Conservation (phyloP, 2,797 vertebrate species). For the Danio choprae region DNA sequence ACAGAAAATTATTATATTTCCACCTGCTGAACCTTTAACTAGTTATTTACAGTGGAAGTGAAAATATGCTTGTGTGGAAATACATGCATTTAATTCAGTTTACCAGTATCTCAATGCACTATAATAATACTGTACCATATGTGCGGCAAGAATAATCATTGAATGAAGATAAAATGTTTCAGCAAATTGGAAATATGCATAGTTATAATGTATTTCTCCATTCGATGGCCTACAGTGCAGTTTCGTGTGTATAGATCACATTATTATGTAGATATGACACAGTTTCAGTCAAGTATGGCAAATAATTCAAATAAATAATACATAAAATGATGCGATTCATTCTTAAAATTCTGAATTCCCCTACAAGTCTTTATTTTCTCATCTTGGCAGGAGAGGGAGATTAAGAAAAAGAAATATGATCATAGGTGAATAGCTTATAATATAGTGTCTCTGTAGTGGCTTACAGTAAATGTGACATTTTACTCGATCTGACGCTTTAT, state of each 20-base stretch:
- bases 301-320: not conserved
- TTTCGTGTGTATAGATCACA: slow-evolving; percentile 1
- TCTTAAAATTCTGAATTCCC: not conserved
- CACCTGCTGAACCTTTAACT: too few species aligned
- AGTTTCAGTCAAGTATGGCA: too few species aligned
- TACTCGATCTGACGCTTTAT: not conserved
- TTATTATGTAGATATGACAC: not conserved
- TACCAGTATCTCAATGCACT: not conserved
- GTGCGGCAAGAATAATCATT: not conserved
- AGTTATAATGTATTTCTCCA: not conserved
- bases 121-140: not conserved
- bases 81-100: not conserved
- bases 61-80: not conserved
- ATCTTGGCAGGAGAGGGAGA: not conserved
- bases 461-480: not conserved
- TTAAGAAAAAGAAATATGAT: not conserved
- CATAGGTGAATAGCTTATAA: not conserved
- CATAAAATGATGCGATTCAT: not conserved
- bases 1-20: too few species aligned
- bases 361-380: slow-evolving; percentile 5
- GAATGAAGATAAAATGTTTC: not conserved
- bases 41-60: slow-evolving; percentile 13
- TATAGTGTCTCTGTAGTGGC: not conserved
- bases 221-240: not conserved
- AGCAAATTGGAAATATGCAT: not conserved